Percentiles rank a stretch among this genome's conserved stretches.
Evolutionary conservation across 2,797 vertebrate genomes (phyloP).

Genomic region (Labroides dimidiatus): DNA sequence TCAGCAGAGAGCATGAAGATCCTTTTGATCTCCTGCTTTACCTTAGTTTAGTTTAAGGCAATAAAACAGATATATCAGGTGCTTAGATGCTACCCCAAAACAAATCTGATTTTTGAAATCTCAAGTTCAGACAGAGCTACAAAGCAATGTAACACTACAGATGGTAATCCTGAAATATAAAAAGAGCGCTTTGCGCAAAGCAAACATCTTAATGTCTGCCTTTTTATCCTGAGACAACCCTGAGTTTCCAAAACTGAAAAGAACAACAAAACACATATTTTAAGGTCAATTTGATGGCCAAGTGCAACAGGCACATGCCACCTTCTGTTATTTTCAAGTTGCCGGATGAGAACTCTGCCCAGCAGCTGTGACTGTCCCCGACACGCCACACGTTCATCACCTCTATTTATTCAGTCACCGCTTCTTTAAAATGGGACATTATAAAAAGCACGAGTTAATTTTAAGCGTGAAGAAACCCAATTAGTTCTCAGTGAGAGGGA

Average conservation of each 20-base stretch:
- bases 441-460: slow-evolving; percentile 81
- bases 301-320: slow-evolving; percentile 8
- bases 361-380: slow-evolving; percentile 14
- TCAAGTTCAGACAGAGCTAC: slow-evolving; percentile 26
- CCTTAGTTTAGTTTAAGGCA: background rate
- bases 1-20: slow-evolving; percentile 6
- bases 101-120: slow-evolving; percentile 21
- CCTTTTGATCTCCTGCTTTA: background rate
- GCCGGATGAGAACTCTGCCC: slow-evolving; percentile 15
- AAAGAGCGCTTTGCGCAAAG: slow-evolving; percentile 18
- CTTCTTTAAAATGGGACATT: slow-evolving; percentile 72
- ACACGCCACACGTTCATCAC: slow-evolving; percentile 58
- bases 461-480: slow-evolving; percentile 82
- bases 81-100: slow-evolving; percentile 16
- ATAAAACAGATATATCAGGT: slow-evolving; percentile 12
- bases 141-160: slow-evolving; percentile 41
- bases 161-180: slow-evolving; percentile 42
- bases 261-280: background rate
- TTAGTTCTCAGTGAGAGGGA: slow-evolving; percentile 79
- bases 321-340: slow-evolving; percentile 22
- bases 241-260: background rate
- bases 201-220: slow-evolving; percentile 20
- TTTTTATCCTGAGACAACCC: slow-evolving; percentile 6
- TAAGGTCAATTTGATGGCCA: background rate
- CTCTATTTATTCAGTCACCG: slow-evolving; percentile 72